A percentile compares a stretch with the other conserved stretches of the same genome.
phyloP scores from a whole-genome alignment of 1,140 invertebrate species.

The Ladona fulva region DNA sequence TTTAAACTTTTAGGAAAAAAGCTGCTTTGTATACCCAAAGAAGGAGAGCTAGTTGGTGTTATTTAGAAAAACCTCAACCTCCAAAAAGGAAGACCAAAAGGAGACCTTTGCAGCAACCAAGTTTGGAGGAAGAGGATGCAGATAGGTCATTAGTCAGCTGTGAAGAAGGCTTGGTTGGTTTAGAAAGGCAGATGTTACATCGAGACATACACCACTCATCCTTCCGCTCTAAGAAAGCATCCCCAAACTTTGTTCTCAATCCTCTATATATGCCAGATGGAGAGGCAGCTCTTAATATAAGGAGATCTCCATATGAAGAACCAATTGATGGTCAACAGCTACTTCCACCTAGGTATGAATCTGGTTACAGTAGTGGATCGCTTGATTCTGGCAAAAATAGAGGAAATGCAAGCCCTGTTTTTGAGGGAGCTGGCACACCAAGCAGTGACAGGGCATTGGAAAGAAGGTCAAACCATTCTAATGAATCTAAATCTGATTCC shows the following conservation, averaged over 20 bases:
- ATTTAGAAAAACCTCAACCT: neutral
- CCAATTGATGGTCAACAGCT: neutral
- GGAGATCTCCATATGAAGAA: neutral
- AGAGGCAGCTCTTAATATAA: neutral
- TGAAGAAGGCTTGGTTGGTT: neutral
- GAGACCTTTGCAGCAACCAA: neutral
- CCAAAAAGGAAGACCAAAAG: neutral
- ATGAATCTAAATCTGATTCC: neutral
- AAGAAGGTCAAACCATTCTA: neutral
- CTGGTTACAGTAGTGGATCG: neutral
- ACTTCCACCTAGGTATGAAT: neutral
- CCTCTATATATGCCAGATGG: neutral
- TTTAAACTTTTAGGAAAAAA: neutral
- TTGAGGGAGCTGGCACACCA: neutral
- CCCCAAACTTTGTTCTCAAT: neutral
- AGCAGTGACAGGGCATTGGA: neutral
- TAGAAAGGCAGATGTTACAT: neutral
- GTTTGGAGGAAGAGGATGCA: neutral
- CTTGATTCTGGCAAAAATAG: neutral
- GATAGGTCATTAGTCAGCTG: neutral
- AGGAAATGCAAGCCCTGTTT: neutral
- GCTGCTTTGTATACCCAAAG: neutral
- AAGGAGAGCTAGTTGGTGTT: neutral
- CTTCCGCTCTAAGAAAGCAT: neutral
- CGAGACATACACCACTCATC: neutral